Evolutionary conservation across 1,140 invertebrate species (phyloP).

Genomic region (Camponotus vicinus): DNA sequence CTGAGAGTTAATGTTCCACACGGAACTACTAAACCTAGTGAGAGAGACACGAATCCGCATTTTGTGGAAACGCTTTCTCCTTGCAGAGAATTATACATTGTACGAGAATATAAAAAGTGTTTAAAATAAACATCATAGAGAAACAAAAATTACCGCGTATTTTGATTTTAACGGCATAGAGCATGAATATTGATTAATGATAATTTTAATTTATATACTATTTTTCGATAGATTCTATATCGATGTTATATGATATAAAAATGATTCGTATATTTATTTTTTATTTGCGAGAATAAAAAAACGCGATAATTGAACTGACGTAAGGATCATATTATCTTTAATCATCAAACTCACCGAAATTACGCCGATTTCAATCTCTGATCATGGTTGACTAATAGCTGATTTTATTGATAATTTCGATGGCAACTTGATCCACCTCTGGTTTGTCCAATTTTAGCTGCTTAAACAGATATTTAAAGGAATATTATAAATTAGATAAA

Average conservation of each 20-base stretch:
- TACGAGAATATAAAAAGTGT: neutral
- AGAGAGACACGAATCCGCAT: slow-evolving; percentile 67
- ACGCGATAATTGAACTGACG: no score
- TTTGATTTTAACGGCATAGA: neutral
- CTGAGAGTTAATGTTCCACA: slow-evolving; percentile 70
- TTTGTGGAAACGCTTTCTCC: slow-evolving; percentile 61
- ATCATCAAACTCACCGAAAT: neutral
- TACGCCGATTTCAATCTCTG: neutral
- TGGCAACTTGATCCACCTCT: neutral
- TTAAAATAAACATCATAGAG: neutral
- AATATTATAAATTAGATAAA: neutral
- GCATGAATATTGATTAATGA: neutral
- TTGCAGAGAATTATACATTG: slow-evolving; percentile 34
- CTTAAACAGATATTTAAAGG: neutral
- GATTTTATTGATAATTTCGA: neutral
- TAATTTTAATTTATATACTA: neutral
- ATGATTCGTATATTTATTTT: neutral
- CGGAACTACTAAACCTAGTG: slow-evolving; percentile 53
- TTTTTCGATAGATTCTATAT: neutral
- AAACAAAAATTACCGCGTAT: slow-evolving; percentile 3
- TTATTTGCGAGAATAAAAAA: neutral
- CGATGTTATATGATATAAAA: neutral
- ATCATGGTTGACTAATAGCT: neutral
- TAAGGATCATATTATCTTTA: neutral
- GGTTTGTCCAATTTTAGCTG: neutral